These are phyloP conservation scores for Phrixothrix hirtus DNA, from an alignment of 2,888 invertebrate genomes.

Conservation along the genomic window DNA sequence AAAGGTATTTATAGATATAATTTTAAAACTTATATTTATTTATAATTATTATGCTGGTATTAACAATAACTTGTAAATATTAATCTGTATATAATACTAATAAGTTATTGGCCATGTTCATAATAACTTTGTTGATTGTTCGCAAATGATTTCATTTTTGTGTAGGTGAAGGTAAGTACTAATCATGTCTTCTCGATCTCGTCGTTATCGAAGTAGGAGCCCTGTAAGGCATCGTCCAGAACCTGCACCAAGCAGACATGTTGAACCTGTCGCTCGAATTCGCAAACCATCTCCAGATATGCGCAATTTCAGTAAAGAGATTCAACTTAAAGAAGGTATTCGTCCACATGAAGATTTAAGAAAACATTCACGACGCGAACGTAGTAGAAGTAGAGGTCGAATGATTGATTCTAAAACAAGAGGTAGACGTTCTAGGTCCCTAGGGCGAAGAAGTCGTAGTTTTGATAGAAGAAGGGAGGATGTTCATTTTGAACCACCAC, in stretches of 20 bases:
- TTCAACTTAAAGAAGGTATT: not conserved
- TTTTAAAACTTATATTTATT: not conserved
- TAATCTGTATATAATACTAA: no score
- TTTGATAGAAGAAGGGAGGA: not conserved
- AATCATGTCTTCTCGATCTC: slow-evolving; percentile 3
- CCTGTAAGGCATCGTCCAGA: not conserved
- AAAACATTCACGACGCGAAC: not conserved
- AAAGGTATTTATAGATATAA: no score
- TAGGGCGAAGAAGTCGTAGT: slow-evolving; percentile 1
- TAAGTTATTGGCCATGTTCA: no score
- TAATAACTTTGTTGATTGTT: no score
- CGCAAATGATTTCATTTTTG: not conserved
- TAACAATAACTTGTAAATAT: no score
- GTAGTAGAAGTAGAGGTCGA: not conserved
- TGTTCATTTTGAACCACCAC: slow-evolving; percentile 1
- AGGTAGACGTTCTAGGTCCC: slow-evolving; percentile 1
- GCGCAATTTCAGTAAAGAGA: no score
- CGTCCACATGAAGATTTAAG: not conserved
- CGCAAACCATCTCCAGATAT: not conserved
- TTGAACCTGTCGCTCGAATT: not conserved
- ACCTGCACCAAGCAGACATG: not conserved
- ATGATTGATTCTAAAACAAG: not conserved
- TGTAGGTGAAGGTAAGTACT: not conserved
- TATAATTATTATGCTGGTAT: no score
- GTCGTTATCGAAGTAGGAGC: not conserved